phyloP scores from a whole-genome alignment of 92 coral and sea anemone species.

The Palythoa heliodiscus region DNA sequence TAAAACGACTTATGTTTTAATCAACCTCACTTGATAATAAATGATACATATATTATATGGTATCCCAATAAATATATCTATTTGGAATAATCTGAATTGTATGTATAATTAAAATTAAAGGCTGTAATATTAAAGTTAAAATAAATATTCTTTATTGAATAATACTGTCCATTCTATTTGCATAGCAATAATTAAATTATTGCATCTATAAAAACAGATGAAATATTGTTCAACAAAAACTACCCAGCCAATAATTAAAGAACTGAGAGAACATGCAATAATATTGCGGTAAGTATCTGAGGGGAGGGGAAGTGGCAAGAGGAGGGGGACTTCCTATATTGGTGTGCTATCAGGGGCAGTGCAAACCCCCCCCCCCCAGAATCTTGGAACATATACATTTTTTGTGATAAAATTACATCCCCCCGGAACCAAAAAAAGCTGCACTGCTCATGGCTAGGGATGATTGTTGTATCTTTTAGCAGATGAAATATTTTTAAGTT shows the following conservation, averaged over 20 bases:
- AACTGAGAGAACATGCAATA: conserved; percentile 1
- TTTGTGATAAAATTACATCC: conserved; percentile 4
- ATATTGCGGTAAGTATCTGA: conserved; percentile 3
- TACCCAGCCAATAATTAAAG: conserved; percentile 7
- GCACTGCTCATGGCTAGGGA: conserved; percentile 8
- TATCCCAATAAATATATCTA: conserved; percentile 1
- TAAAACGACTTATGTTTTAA: conserved; percentile 1
- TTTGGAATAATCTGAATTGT: conserved; percentile 5
- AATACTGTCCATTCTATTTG: conserved; percentile 6
- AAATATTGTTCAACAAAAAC: conserved; percentile 4
- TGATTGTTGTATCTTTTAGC: background rate
- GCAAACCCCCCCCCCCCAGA: conserved; percentile 9
- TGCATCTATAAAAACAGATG: conserved; percentile 3
- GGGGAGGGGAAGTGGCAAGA: background rate
- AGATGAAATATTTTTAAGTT: conserved; percentile 3
- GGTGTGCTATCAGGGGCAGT: background rate
- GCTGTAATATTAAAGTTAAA: conserved; percentile 4
- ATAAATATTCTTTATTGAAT: conserved; percentile 3
- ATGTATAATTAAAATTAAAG: conserved; percentile 3
- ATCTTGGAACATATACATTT: background rate
- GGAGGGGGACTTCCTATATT: background rate
- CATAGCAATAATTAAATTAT: conserved; percentile 4
- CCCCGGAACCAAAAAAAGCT: conserved; percentile 5
- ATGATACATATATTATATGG: conserved; percentile 4
- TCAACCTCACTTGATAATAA: conserved; percentile 6